Evolutionary conservation across 2,113 vertebrate species (phyloP), one percentile per base, ranked within the genome.

Genomic region (Ophiodon elongatus): DNA sequence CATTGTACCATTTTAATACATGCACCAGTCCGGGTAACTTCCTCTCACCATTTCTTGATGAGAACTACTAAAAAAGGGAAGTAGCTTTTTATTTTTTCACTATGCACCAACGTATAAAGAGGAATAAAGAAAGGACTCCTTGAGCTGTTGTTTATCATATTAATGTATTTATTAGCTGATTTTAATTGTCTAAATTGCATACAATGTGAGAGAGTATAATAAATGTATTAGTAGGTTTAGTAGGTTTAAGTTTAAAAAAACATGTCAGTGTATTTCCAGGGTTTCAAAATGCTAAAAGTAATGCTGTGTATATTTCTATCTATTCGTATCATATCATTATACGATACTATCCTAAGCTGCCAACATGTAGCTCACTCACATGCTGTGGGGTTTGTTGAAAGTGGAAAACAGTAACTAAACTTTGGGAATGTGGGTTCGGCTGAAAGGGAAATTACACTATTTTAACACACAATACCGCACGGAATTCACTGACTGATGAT

Each of bases 401-500:
- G 41, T n/a, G 31, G 66, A 39, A 73, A 73, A 15, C 15, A 21
- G 7, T 50, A 10, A 59, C 39, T 68, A 59, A 27, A 7, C 9
- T 50, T 6, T 59, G 21, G 14, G 39, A 70, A 70, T 64, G 54
- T 73, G 78, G 33, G 11, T 27, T 31, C 11, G 37, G 29, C 33
- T 35, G 56, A 60, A 59, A 37, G 50, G 71, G 71, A 72, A 67
- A 54, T 45, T 10, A 56, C 50, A 54, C 1, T 3, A 72, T 73
- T 62, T 80, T 62, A 63, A 19, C 33, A 73, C 25, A 66, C 17
- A 83, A n/a, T 35, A 79, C 57, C n/a, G 19, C 47, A 43, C 19
- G 39, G 23, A 59, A 70, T 71, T 75, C 59, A 69, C 70, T 14
- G 33, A 57, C 25, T 17, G 14, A 59, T 56, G 11, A 73, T 29